Percentiles rank a stretch among this genome's conserved stretches.
Evolutionary conservation across 53 echinoderm and acorn worm genomes (phyloP).

Genomic region (Mesocentrotus franciscanus): DNA sequence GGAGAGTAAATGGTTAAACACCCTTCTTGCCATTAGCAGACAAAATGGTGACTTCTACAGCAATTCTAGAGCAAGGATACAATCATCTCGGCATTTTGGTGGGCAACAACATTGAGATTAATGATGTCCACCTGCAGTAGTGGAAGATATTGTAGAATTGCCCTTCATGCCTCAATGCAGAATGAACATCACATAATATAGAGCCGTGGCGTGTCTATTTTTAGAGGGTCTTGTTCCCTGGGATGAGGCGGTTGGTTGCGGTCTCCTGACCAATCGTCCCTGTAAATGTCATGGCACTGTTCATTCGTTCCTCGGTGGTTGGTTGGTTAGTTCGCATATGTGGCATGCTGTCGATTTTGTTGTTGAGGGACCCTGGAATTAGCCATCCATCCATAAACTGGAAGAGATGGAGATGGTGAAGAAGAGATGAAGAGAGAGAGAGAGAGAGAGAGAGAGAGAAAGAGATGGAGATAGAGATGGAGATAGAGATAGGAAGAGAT

Average conservation of each 20-base stretch:
- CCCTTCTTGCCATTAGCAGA: no score
- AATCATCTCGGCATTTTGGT: not conserved
- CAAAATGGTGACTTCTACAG: not conserved
- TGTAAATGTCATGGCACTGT: constrained; percentile 17
- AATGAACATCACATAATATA: constrained; percentile 14
- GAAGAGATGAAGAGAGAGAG: not conserved
- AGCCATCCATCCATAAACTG: not conserved
- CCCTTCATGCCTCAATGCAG: constrained; percentile 15
- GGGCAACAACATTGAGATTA: not conserved
- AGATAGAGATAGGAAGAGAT: not conserved
- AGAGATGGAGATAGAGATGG: not conserved
- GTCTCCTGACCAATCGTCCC: not conserved
- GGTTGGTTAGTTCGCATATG: not conserved
- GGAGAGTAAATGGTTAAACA: no score
- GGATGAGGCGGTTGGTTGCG: not conserved
- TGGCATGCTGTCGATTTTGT: not conserved
- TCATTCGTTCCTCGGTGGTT: not conserved
- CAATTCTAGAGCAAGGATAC: not conserved
- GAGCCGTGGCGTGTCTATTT: not conserved
- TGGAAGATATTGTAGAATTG: not conserved
- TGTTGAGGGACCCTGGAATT: not conserved
- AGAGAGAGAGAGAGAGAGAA: not conserved
- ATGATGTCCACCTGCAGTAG: not conserved
- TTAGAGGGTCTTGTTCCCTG: not conserved
- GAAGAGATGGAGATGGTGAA: not conserved